Base-by-base conservation (phyloP, 2,113 vertebrate species). In the Oreochromis aureus region DNA sequence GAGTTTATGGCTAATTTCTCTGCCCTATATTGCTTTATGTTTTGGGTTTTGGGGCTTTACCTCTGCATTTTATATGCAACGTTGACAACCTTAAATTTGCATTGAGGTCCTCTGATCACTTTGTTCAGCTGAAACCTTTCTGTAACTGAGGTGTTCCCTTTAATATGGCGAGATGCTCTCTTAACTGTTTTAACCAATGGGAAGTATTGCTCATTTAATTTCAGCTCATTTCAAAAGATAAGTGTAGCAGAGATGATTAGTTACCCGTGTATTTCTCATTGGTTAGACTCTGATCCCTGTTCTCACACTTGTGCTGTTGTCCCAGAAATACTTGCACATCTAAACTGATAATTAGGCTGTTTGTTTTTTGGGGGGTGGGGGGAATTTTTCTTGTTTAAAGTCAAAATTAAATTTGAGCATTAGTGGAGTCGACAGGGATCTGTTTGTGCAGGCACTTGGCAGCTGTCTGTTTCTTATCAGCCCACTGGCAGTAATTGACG, bases 391-490 rank as follows among this genome's bases (percentile, higher is more conserved):
- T 30, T 7, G 0, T 34, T 48, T 22, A 84, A 81, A 36, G 59
- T 81, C 15, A 1, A 88, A 85, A 88, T 83, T 48, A 48, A 80
- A 27, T 12, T 90, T 18, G 87, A 83, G 73, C 87, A 89, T 48
- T 76, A 82, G 89, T 54, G 87, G 73, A 91, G 92, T 16, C 90
- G 84, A 91, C 93, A 30, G 88, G 92, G 94, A 89, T 93, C 87
- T 10, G 30, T 66, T 19, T 30, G 4, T 15, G 5, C 95, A 96
- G 96, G 91, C 92, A 88, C 66, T 76, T 93, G 96, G 96, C 96
- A 96, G 96, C 96, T 86, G 94, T 90, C 95, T 96, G 93, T 89
- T 78, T 73, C 27, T 76, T 89, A 73, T 83, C 89, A 61, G 51
- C 87, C 54, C 54, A 24, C 81, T 84, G 89, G 87, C 61, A 58